Evolutionary conservation across 2,888 invertebrate species (phyloP).

Genomic region (Pandemis cinnamomeana): DNA sequence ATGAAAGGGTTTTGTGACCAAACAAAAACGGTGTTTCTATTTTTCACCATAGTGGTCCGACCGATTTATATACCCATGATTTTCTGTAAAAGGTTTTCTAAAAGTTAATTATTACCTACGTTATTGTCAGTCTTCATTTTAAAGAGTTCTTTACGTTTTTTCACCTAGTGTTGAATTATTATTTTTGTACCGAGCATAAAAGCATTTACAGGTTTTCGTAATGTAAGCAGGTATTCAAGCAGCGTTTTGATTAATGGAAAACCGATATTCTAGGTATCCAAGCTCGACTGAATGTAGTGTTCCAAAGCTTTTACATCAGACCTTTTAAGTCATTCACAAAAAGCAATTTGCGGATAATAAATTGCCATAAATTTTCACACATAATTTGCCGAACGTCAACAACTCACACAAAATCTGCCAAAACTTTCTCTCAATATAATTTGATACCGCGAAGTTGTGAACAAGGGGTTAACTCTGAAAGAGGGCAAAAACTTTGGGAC

Average conservation of each 20-base stretch:
- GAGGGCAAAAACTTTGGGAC: slow-evolving; percentile 63
- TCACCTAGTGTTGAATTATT: background rate
- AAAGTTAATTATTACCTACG: too few relatives aligned
- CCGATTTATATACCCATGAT: too few relatives aligned
- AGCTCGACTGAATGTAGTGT: background rate
- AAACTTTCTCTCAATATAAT: slow-evolving; percentile 66
- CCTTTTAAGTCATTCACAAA: slow-evolving; percentile 20
- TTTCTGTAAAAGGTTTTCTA: too few relatives aligned
- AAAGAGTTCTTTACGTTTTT: background rate
- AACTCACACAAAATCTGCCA: slow-evolving; percentile 57
- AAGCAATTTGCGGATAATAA: slow-evolving; percentile 40
- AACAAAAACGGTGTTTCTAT: too few relatives aligned
- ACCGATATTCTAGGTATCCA: background rate
- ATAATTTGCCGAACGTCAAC: slow-evolving; percentile 48
- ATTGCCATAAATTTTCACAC: slow-evolving; percentile 44
- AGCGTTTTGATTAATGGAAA: slow-evolving; percentile 1
- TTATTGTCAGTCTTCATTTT: background rate
- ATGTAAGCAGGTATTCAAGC: background rate
- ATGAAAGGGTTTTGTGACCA: too few relatives aligned
- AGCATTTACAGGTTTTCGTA: background rate
- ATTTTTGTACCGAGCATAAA: background rate
- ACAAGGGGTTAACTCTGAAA: slow-evolving; percentile 58
- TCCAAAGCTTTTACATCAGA: background rate
- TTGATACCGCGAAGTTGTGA: slow-evolving; percentile 70
- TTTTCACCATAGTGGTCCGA: too few relatives aligned